Percentiles rank a stretch among this genome's conserved stretches.
phyloP scores from a whole-genome alignment of 2,113 vertebrate genomes.

The Henicopernis longicauda region DNA sequence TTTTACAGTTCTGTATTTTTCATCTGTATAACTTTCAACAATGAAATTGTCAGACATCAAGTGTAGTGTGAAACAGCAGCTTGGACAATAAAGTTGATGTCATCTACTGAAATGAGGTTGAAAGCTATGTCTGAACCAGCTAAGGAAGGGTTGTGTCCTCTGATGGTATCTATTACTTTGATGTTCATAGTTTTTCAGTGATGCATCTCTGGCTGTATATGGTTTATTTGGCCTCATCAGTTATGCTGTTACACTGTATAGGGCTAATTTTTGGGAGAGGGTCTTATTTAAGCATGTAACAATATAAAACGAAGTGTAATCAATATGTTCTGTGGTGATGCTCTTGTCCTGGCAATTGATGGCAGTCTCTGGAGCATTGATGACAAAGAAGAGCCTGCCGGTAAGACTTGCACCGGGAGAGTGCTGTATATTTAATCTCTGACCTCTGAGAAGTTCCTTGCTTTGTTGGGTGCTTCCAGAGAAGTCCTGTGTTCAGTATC shows the following conservation, averaged over 20 bases:
- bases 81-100: background rate
- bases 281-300: background rate
- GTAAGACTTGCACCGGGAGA: background rate
- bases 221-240: background rate
- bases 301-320: background rate
- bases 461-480: background rate
- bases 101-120: background rate
- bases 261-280: background rate
- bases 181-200: background rate
- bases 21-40: background rate
- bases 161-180: background rate
- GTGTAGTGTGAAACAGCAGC: background rate
- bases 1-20: background rate
- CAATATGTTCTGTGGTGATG: background rate
- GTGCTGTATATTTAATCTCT: background rate
- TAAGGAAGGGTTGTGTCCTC: background rate
- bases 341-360: background rate
- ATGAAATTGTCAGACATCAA: background rate
- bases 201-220: background rate
- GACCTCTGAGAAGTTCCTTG: background rate
- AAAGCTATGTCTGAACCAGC: background rate
- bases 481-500: background rate
- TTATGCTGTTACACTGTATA: background rate
- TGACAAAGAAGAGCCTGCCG: background rate
- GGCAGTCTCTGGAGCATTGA: fast-evolving